A percentile compares a stretch with the other conserved stretches of the same genome.
Conservation (phyloP, 1,140 invertebrate genomes). For the Zaprionus taronus region DNA sequence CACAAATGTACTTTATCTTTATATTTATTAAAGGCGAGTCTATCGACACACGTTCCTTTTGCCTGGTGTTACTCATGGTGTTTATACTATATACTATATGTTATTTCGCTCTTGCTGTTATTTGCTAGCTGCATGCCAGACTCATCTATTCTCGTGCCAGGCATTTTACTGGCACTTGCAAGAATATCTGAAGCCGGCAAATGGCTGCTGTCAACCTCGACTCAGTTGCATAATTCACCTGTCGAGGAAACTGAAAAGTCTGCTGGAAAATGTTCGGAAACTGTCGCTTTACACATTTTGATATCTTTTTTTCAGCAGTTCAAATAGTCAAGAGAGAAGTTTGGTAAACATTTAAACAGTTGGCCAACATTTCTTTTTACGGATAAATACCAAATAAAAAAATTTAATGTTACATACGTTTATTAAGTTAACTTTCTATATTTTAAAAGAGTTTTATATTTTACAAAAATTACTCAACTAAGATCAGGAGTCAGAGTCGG, state of each 20-base stretch:
- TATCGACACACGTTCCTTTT: not conserved
- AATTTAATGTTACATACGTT: not conserved
- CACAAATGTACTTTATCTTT: not conserved
- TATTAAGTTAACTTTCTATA: too few species aligned
- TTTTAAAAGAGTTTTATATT: not conserved
- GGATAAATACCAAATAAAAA: not conserved
- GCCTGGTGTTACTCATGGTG: not conserved
- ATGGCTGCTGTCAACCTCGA: conserved; percentile 2
- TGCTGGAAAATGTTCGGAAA: not conserved
- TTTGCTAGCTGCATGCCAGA: conserved; percentile 5
- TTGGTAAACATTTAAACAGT: conserved; percentile 10
- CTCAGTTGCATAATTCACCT: conserved; percentile 2
- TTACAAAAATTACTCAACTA: not conserved
- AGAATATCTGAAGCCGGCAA: not conserved
- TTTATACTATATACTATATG: not conserved
- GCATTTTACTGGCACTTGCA: conserved; percentile 8
- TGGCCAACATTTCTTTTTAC: too few species aligned
- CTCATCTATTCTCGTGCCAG: not conserved
- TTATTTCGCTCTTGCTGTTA: not conserved
- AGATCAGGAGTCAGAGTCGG: not conserved
- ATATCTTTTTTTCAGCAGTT: not conserved
- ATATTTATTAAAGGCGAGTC: not conserved
- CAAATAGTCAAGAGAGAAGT: not conserved
- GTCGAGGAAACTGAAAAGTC: conserved; percentile 3
- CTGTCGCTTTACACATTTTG: not conserved